Evolutionary conservation across 2,888 invertebrate genomes (phyloP), one percentile per base, ranked within the genome.

Genomic region (Allophyes oxyacanthae): DNA sequence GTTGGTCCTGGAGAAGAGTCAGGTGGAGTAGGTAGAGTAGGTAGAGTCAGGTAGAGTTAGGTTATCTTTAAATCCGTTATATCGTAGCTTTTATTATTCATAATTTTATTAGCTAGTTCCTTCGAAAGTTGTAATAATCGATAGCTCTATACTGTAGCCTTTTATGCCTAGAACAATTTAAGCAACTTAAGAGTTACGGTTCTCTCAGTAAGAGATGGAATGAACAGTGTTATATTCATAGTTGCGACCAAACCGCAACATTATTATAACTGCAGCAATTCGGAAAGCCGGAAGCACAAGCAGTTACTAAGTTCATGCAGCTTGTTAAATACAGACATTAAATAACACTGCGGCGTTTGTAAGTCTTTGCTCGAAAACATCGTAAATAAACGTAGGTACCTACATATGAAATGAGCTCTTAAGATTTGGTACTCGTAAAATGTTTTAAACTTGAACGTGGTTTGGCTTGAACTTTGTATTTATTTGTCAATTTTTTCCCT

Each of bases 321-420:
- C 49, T 40, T 53, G 53, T 37, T 58, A 33, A 26, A 57, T 55
- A 46, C 57, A 55, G 67, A 61, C 51, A 30, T 58, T 48, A 53
- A 51, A 61, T 72, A 61, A 55, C 32, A 32, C 55, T 61, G 36
- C 50, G 42, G 55, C 36, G 58, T 72, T 66, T 46, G 46, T 59
- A 44, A 36, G 13, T n/a, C 30, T 56, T 25, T 48, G 36, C 33
- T 49, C 49, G 32, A 36, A 30, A 56, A 51, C 43, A 37, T 56
- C 34, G 48, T 53, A 69, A 69, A 63, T 64, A 69, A 68, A 48
- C 28, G 28, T 10, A n/a, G n/a, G n/a, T n/a, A 20, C 20, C 2
- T 20, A 20, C 20, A 2, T 20, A 40, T 48, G 44, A 50, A 64
- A 45, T 64, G 45, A 49, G 49, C 45, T 55, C 44, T 51, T 37